Base-by-base conservation (phyloP, 2,888 invertebrate species). In the Metalampra italica region DNA sequence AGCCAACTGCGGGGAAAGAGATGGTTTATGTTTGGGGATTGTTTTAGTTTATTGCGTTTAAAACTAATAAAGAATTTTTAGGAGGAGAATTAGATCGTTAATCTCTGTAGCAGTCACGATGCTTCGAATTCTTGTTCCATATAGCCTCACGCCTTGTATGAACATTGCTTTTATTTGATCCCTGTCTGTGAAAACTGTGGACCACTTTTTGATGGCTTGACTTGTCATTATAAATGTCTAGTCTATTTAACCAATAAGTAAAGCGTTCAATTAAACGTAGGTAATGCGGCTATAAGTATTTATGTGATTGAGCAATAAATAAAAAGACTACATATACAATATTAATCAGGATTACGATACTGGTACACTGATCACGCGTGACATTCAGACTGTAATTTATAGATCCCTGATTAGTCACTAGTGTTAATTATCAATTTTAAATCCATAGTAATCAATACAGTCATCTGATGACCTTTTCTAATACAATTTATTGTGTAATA, bases 1-100 rank as follows among this genome's bases (percentile, higher is more conserved):
- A 79, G 79, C 81, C 76, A 69, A 79, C 73, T 74, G 77, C 71
- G 74, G 80, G 75, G 76, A 80, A 78, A 78, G 79, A 80, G 76
- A 77, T 78, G 77, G 80, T 82, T 84, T 78, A 78, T 78, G 77
- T 76, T 75, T 64, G 56, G 61, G 63, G 56, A 68, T 68, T 71
- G 71, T 71, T 78, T 67, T 66, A 71, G 74, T 78, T 73, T 78
- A 80, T 79, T 77, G 76, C 77, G 73, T 75, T 60, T 61, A 51
- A 62, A 64, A 12, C 34, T 40, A 29, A 52, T 52, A 52, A 52
- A 47, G 40, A 49, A 40, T 14, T 39, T 43, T 39, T 8, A 39
- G 12, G 34, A 13, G 38, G 9, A 12, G 38, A 13, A 39, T 12
- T 39, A 11, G 2, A 34, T 34, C 34, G 34, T 34, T 11, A 34